phyloP scores from a whole-genome alignment of 1,140 invertebrate species.

The Bombus waltoni region DNA sequence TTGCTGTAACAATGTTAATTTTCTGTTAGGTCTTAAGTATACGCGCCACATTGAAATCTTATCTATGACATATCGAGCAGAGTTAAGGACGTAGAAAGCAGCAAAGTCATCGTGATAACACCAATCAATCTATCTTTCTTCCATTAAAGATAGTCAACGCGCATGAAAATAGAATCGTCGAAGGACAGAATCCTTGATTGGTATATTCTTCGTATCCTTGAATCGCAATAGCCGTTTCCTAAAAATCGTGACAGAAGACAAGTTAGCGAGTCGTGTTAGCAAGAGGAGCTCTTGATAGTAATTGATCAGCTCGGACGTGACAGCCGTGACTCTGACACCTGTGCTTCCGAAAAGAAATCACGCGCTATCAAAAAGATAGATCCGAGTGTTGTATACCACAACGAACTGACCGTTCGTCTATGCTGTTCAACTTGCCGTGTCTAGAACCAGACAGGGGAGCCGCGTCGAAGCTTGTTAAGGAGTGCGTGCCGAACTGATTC shows the following conservation, averaged over 20 bases:
- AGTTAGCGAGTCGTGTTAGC: not conserved
- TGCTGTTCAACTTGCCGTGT: conserved; percentile 49
- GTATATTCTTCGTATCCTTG: not conserved
- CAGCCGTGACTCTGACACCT: conserved; percentile 19
- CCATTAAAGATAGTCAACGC: not conserved
- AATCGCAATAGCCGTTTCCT: not conserved
- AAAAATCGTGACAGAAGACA: not conserved
- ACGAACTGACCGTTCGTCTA: conserved; percentile 10
- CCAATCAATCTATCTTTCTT: no score
- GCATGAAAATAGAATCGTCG: not conserved
- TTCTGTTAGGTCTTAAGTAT: no score
- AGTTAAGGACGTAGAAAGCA: no score
- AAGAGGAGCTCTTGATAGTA: not conserved
- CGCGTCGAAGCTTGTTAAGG: conserved; percentile 61
- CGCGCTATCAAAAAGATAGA: conserved; percentile 39
- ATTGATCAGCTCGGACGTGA: not conserved
- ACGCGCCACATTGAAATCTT: no score
- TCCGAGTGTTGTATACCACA: conserved; percentile 17
- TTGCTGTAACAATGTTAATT: no score
- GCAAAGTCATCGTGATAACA: no score
- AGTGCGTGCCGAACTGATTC: conserved; percentile 70
- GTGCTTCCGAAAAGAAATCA: conserved; percentile 37
- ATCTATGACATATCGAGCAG: no score
- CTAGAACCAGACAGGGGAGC: conserved; percentile 50
- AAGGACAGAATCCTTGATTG: not conserved